Evolutionary conservation across 1,140 invertebrate genomes (phyloP), one percentile per base, ranked within the genome.

Genomic region (Sitophilus oryzae): DNA sequence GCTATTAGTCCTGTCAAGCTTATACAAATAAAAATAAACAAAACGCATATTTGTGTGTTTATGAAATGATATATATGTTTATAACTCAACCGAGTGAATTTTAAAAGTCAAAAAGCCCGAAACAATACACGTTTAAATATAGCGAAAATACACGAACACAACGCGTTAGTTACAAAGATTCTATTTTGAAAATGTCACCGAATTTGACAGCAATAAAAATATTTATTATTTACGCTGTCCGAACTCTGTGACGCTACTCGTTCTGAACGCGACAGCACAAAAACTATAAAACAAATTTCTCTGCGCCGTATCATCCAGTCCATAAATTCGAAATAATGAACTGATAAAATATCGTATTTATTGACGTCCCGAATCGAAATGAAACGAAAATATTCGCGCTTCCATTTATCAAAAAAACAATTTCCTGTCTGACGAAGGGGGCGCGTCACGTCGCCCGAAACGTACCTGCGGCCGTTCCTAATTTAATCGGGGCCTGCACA

Each of bases 361-460:
- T 56, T 48, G 46, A 36, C 45, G 36, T 56, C 47, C 46, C 22
- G 49, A 56, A 56, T 54, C 43, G 46, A 49, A 56, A 56, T 49
- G 45, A 35, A 56, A 56, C 43, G 53, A 56, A 56, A 48, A 56
- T 56, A 49, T 56, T 56, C 53, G 53, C 45, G 25, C 40, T 35
- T 30, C 53, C 53, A 56, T 56, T 56, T 56, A 56, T 56, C 53
- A 56, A 56, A 56, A 55, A 56, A 56, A 56, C 53, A 56, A 56
- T 56, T 56, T 56, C 53, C 53, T 56, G 53, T n/a, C n/a, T n/a
- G n/a, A n/a, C 40, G 44, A 42, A 44, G 37, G 47, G 16, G n/a
- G n/a, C n/a, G 38, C 44, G 45, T 42, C 53, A 35, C 4, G 14
- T 56, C 10, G 22, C 21, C 45, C 36, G 43, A 49, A 56, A 42